phyloP scores from a whole-genome alignment of 2,888 invertebrate species.

The Tanypteryx hageni region DNA sequence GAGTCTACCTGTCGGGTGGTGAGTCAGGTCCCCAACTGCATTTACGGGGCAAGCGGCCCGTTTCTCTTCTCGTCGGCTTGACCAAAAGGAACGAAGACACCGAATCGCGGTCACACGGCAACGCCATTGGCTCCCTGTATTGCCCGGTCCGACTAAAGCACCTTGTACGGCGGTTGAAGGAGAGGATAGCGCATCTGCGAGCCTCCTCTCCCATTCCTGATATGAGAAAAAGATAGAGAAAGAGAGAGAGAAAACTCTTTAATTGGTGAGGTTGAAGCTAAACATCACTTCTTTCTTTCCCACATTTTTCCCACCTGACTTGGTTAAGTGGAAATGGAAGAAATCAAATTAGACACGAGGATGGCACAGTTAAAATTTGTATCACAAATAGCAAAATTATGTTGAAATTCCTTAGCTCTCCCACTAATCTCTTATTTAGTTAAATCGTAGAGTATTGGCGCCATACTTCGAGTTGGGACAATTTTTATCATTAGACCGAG shows the following conservation, averaged over 20 bases:
- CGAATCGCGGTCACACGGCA: slow-evolving; percentile 60
- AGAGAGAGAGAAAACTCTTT: slow-evolving; percentile 4
- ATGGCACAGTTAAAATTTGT: background rate
- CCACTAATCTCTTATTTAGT: background rate
- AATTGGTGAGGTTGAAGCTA: background rate
- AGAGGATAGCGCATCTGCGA: background rate
- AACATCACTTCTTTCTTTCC: background rate
- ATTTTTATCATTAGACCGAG: no score
- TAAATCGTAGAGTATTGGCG: no score
- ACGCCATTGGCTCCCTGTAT: background rate
- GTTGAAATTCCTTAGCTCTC: background rate
- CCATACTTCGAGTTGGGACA: no score
- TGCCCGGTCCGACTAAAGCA: slow-evolving; percentile 2
- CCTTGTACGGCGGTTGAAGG: background rate
- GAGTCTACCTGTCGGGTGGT: slow-evolving; percentile 38
- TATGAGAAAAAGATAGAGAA: background rate
- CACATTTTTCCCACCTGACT: background rate
- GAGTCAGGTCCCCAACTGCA: slow-evolving; percentile 50
- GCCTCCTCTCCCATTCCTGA: background rate
- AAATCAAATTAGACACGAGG: background rate
- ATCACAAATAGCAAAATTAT: background rate
- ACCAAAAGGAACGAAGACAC: slow-evolving; percentile 60
- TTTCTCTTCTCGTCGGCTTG: slow-evolving; percentile 43
- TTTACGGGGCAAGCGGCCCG: slow-evolving; percentile 56
- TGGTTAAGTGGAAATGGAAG: background rate